Evolutionary conservation across 64 coral and sea anemone genomes (phyloP).

Genomic region (Dendronephthya gigantea): DNA sequence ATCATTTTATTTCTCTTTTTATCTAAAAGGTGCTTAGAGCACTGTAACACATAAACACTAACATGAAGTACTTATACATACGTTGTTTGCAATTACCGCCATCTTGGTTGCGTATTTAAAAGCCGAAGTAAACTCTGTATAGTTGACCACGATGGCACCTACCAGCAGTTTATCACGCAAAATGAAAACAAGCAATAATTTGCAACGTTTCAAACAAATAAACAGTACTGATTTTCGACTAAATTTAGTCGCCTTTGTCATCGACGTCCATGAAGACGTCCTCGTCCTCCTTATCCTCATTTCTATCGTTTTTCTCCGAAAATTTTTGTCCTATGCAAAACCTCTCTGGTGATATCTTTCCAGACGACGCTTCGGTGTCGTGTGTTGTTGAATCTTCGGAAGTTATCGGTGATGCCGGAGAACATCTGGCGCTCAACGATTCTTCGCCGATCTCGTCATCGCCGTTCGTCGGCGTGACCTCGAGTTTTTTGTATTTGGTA

Average conservation of each 20-base stretch:
- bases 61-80: no score
- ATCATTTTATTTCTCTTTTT: no score
- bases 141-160: no score
- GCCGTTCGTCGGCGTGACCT: background rate
- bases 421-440: background rate
- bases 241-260: background rate
- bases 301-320: background rate
- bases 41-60: no score
- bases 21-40: no score
- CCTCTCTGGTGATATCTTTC: background rate
- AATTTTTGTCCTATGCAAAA: background rate
- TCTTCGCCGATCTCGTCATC: background rate
- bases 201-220: background rate
- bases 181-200: background rate
- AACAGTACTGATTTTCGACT: background rate
- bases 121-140: no score
- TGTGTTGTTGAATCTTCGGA: background rate
- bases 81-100: no score
- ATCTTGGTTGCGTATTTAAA: no score
- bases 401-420: background rate
- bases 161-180: no score
- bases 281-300: background rate
- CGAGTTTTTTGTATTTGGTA: constrained; percentile 92
- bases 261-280: background rate
- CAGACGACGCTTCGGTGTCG: background rate